phyloP scores from a whole-genome alignment of 2,888 invertebrate genomes.

The Flabesymbios commensalis region DNA sequence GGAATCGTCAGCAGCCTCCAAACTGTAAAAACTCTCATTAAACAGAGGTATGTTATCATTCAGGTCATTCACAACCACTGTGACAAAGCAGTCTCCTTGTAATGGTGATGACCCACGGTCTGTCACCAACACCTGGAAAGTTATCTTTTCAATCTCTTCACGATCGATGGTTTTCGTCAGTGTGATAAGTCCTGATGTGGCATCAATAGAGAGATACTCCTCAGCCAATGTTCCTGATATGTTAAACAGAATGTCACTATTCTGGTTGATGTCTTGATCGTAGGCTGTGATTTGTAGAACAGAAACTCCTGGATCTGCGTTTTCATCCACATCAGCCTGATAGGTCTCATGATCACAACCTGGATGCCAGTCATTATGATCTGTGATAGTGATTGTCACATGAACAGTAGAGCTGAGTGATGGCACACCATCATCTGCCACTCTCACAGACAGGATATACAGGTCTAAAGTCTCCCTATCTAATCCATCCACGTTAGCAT shows the following conservation, averaged over 20 bases:
- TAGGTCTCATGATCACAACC: background rate
- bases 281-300: conserved; percentile 32
- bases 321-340: background rate
- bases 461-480: conserved; percentile 3
- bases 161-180: conserved; percentile 40
- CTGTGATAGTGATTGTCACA: conserved; percentile 40
- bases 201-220: conserved; percentile 27
- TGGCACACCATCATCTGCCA: conserved; percentile 39
- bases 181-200: conserved; percentile 34
- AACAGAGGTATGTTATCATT: conserved; percentile 18
- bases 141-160: conserved; percentile 36
- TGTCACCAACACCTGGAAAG: conserved; percentile 35
- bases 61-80: conserved; percentile 7
- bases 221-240: conserved; percentile 1
- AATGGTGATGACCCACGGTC: conserved; percentile 41
- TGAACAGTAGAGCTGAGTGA: conserved; percentile 41
- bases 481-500: background rate
- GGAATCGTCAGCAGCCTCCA: conserved; percentile 3
- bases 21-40: background rate
- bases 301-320: background rate
- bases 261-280: conserved; percentile 41
- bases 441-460: conserved; percentile 19
- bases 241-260: conserved; percentile 38
- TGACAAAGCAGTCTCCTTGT: conserved; percentile 36
- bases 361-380: conserved; percentile 50